Evolutionary conservation across 2,113 vertebrate genomes (phyloP).

Genomic region (Phoenicopterus ruber): DNA sequence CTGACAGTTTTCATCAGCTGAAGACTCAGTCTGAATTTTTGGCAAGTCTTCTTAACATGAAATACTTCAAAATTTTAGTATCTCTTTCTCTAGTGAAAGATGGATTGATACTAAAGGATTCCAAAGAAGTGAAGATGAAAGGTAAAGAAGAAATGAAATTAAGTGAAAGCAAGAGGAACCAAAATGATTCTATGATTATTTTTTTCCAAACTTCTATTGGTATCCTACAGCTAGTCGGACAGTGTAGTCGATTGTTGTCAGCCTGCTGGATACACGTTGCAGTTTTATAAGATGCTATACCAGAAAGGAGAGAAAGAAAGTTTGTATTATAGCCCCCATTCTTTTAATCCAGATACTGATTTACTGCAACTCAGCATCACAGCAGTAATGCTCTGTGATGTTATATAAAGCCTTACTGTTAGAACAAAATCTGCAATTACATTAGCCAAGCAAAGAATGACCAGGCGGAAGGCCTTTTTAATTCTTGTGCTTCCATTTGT

Average conservation of each 20-base stretch:
- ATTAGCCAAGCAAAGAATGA: background rate
- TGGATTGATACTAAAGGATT: background rate
- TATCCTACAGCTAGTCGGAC: background rate
- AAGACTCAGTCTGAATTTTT: background rate
- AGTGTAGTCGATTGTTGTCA: background rate
- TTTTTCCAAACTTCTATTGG: background rate
- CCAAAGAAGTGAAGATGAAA: background rate
- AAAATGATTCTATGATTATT: no score
- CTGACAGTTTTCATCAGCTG: background rate
- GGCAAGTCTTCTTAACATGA: background rate
- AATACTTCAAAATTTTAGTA: background rate
- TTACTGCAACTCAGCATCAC: background rate
- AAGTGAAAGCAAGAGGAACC: background rate
- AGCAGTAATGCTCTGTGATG: background rate
- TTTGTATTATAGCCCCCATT: background rate
- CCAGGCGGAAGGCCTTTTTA: background rate
- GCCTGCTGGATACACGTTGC: background rate
- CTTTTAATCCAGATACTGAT: background rate
- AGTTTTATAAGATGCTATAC: background rate
- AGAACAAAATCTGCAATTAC: background rate
- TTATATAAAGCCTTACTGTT: background rate
- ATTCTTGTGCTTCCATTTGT: background rate
- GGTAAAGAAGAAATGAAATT: background rate
- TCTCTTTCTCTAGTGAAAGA: background rate
- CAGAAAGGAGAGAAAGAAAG: background rate